Evolutionary conservation across 2,888 invertebrate genomes (phyloP), one percentile per base, ranked within the genome.

Genomic region (Chorisops tibialis): DNA sequence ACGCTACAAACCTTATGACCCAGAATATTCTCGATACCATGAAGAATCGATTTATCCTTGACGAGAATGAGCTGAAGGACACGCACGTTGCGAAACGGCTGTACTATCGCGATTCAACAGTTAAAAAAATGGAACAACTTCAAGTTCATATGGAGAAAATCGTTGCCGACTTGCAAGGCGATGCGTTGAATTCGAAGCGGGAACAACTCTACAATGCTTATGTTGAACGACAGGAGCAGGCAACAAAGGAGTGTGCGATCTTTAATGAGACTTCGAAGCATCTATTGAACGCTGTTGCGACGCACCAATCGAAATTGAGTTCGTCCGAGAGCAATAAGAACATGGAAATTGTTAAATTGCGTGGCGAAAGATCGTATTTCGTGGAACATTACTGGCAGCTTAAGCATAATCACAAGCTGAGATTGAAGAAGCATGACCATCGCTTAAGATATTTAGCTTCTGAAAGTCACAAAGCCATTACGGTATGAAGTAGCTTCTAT

Each of bases 301-400:
- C 35, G 38, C 14, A 75, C 72, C 4, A 72, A 52, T 22, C 21
- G 6, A 30, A 52, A 14, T 43, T 43, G 4, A 9, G 69, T 24
- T 62, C 63, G 1, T 65, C 69, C 16, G 75, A 77, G 49, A n/a
- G 65, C 1, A 71, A 73, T 4, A 64, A 66, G 3, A 70, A 69
- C 39, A 66, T 68, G 3, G 69, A 69, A 1, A 61, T 72, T 0
- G 70, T 68, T 12, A 74, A 72, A 30, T 66, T 75, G 6, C 69
- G 71, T 2, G 51, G 72, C 43, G 76, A 76, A 64, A 67, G 69
- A 6, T 69, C 68, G 5, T 75, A 75, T 61, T 77, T 75, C 56
- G 39, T 69, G n/a, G 68, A 70, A 30, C 69, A 71, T 19, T 71
- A 71, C 59, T 69, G 70, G 52, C 66, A 68, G 19, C 71, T 77